These are phyloP conservation scores for Acheta domesticus DNA, from an alignment of 2,888 invertebrate genomes.

Conservation along the genomic window DNA sequence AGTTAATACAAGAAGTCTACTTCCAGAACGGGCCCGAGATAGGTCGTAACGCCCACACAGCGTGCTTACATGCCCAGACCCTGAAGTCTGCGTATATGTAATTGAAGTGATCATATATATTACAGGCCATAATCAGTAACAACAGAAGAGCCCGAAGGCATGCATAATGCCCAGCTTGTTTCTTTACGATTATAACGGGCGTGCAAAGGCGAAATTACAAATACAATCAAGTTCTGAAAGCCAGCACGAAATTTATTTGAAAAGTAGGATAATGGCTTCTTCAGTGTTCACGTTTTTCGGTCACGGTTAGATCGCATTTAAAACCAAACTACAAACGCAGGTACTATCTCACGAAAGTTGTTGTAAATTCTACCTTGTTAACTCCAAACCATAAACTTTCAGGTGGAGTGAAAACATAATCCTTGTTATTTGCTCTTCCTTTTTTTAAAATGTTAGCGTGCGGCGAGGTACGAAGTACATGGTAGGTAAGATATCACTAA, in stretches of 20 bases:
- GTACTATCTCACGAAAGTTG: neutral
- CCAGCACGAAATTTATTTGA: neutral
- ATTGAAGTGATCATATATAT: slow-evolving; percentile 9
- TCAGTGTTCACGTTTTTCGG: slow-evolving; percentile 1
- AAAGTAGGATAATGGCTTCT: slow-evolving; percentile 8
- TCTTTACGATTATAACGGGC: neutral
- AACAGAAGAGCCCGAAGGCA: neutral
- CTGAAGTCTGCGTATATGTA: neutral
- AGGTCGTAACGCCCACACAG: neutral
- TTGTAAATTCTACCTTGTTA: slow-evolving; percentile 1
- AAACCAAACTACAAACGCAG: neutral
- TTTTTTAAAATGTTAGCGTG: no score
- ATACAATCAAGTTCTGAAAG: neutral
- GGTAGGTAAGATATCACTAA: no score
- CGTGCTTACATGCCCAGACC: neutral
- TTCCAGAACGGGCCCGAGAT: neutral
- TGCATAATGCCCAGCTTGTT: neutral
- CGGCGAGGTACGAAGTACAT: no score
- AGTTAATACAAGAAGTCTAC: neutral
- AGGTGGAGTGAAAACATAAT: no score
- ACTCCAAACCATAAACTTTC: neutral
- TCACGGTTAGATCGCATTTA: neutral
- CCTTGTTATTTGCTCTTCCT: no score
- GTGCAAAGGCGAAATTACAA: slow-evolving; percentile 1
- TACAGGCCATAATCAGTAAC: slow-evolving; percentile 6